Conservation (phyloP, 2,888 invertebrate species). For the Drosophila incognita region DNA sequence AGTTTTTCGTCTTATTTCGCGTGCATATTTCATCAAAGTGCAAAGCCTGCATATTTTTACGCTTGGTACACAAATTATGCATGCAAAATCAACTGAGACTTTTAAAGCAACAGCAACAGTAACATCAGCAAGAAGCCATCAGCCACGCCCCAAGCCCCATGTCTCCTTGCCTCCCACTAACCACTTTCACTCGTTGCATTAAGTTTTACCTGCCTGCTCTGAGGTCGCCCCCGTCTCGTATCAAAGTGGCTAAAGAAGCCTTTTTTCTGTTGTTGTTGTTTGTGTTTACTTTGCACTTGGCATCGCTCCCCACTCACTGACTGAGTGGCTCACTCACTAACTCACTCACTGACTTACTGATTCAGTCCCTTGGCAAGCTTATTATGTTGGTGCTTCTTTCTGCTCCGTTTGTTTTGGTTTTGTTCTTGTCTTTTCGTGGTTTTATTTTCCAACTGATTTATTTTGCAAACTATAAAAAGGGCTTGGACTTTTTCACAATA, state of each 20-base stretch:
- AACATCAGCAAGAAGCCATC: conserved; percentile 14
- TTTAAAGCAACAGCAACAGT: conserved; percentile 22
- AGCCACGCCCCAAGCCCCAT: conserved; percentile 6
- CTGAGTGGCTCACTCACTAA: not conserved
- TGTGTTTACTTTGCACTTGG: conserved; percentile 57
- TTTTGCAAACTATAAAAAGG: conserved; percentile 64
- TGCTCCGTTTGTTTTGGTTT: conserved; percentile 11
- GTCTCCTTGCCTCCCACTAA: conserved; percentile 7
- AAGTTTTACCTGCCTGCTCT: conserved; percentile 38
- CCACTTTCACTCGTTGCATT: conserved; percentile 66
- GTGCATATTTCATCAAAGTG: conserved; percentile 75
- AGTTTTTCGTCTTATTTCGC: conserved; percentile 42
- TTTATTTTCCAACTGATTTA: conserved; percentile 51
- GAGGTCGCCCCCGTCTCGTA: conserved; percentile 31
- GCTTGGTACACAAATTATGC: conserved; percentile 68
- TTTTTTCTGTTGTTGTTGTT: conserved; percentile 38
- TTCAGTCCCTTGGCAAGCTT: conserved; percentile 10
- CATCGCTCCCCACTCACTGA: conserved; percentile 21
- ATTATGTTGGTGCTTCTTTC: conserved; percentile 12
- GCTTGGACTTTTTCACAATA: conserved; percentile 22
- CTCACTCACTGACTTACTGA: not conserved
- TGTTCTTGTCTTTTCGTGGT: conserved; percentile 17
- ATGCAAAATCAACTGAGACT: conserved; percentile 69
- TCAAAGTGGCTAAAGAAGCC: conserved; percentile 65
- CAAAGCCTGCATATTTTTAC: conserved; percentile 73